These are phyloP conservation scores for Engystomops pustulosus DNA, from an alignment of 2,113 vertebrate species.

Conservation along the genomic window DNA sequence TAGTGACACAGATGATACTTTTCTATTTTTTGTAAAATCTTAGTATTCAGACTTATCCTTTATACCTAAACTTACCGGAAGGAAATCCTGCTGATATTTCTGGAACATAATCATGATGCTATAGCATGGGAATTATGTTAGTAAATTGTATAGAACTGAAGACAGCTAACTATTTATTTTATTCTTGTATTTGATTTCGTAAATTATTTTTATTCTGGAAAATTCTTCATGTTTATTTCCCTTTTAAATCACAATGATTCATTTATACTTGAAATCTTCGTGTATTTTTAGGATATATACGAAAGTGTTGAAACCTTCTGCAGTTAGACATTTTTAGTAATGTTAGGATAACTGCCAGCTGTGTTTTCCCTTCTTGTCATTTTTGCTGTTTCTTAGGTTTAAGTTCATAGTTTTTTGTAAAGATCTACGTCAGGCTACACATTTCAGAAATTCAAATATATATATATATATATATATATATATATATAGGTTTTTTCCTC, in stretches of 20 bases:
- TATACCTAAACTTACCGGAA: not conserved
- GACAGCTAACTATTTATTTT: not conserved
- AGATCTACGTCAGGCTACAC: not conserved
- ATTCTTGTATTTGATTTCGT: not conserved
- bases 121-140: not conserved
- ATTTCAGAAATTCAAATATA: not conserved
- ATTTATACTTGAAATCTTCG: no score
- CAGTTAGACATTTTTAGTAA: not conserved
- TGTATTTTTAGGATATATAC: not conserved
- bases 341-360: not conserved
- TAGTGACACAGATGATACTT: not conserved
- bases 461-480: no score
- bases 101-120: not conserved
- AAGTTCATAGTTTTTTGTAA: no score
- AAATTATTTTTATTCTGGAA: no score
- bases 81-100: not conserved
- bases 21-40: not conserved
- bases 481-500: no score
- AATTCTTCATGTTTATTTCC: no score
- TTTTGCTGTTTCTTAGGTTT: not conserved
- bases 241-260: no score
- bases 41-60: not conserved
- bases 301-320: no score
- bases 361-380: not conserved
- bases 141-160: not conserved